These are phyloP conservation scores for Rhinichthys osculus DNA, from an alignment of 2,797 vertebrate species.

Conservation along the genomic window DNA sequence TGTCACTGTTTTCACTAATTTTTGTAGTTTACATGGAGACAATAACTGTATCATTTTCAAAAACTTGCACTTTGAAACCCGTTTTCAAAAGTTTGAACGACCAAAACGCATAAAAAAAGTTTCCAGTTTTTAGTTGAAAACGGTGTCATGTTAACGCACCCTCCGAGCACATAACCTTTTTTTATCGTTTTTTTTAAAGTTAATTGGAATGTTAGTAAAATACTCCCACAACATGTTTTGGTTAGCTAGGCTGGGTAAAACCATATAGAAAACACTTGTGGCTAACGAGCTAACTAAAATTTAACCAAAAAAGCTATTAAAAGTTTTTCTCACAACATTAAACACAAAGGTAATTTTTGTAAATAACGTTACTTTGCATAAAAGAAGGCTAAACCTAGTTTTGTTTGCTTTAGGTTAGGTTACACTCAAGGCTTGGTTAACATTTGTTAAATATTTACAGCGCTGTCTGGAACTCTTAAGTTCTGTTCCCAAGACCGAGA, in stretches of 20 bases:
- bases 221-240: neutral
- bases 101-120: no score
- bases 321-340: neutral
- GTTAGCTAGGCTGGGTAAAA: neutral
- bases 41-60: no score
- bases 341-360: neutral
- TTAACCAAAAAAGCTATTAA: neutral
- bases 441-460: constrained; percentile 27
- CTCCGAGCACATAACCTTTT: neutral
- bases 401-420: neutral
- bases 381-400: neutral
- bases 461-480: constrained; percentile 1
- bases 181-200: no score
- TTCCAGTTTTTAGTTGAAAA: no score
- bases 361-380: neutral
- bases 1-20: no score
- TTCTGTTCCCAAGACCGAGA: neutral
- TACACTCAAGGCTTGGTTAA: neutral
- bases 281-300: neutral
- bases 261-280: neutral
- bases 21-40: no score
- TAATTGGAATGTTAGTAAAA: neutral
- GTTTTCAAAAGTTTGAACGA: no score
- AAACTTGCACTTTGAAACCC: no score
- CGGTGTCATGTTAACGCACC: no score